phyloP scores from a whole-genome alignment of 2,797 vertebrate genomes.

The Hippoglossus hippoglossus region DNA sequence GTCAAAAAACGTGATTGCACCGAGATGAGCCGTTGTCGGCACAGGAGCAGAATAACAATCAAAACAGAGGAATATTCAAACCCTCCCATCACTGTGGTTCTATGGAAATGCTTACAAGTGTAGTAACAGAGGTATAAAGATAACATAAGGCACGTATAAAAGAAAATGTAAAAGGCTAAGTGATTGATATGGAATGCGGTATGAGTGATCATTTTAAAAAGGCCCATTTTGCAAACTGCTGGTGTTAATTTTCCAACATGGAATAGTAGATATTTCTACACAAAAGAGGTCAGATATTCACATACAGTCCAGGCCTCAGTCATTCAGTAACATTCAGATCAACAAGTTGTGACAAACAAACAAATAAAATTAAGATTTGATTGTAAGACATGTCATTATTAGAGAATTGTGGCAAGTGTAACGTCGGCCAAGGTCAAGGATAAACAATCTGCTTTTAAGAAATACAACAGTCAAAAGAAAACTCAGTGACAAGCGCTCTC shows the following conservation, averaged over 20 bases:
- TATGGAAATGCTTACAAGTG: conserved; percentile 17
- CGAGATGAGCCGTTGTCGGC: conserved; percentile 37
- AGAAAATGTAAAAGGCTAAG: conserved; percentile 36
- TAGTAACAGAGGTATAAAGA: conserved; percentile 29
- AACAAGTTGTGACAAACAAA: conserved; percentile 15
- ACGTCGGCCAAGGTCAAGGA: conserved; percentile 14
- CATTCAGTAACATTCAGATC: conserved; percentile 26
- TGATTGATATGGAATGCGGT: conserved; percentile 33
- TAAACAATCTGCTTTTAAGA: conserved; percentile 8
- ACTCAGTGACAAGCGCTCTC: conserved; percentile 57
- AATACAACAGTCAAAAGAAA: conserved; percentile 31
- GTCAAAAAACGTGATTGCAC: conserved; percentile 63
- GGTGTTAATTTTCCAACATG: conserved; percentile 56
- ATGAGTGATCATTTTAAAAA: conserved; percentile 19
- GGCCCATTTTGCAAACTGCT: conserved; percentile 25
- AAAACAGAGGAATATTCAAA: conserved; percentile 5
- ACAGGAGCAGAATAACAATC: conserved; percentile 18
- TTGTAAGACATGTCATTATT: neutral
- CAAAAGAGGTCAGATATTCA: conserved; percentile 32
- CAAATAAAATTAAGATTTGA: conserved; percentile 4
- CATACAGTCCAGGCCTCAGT: conserved; percentile 2
- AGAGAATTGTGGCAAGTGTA: neutral
- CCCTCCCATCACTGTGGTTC: neutral
- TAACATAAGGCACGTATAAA: conserved; percentile 59
- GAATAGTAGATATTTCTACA: conserved; percentile 27